Evolutionary conservation across 2,888 invertebrate genomes (phyloP), one percentile per base, ranked within the genome.

Genomic region (Brachyptera putata): DNA sequence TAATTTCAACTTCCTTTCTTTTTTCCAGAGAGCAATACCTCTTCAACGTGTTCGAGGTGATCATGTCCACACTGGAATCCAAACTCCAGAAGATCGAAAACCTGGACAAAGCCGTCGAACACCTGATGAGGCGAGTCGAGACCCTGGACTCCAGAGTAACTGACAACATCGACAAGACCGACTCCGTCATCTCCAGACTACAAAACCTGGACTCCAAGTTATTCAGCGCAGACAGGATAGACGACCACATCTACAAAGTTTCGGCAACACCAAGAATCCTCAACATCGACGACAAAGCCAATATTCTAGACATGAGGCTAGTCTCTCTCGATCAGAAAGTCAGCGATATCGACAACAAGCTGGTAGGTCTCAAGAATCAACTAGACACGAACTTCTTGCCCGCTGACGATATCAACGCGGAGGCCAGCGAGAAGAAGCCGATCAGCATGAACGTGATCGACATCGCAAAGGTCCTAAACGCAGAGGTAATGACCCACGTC

Each of bases 61-160:
- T 94, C 67, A 91, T 92, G 61, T 89, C 91, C 68, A 92, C 91
- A 24, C 76, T 92, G 68, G 92, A 93, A 74, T 89, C 90, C 3
- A 92, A 92, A 77, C 78, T 93, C 13, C 90, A 91, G 72, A 80
- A 91, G 67, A 91, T 93, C 71, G 92, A 92, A 71, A 91, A 91
- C 73, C 76, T 92, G 60, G 92, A 93, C 74, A 88, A 89, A 74
- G 91, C 91, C 0, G 89, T 92, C 1, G 91, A 92, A 71, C 89
- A 91, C 71, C 76, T 93, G 61, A 91, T 91, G 89, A 79, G 90
- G 67, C 80, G 91, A 70, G 89, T 93, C 5, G 92, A 92, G 75
- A 84, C 85, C 1, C 76, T 93, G 48, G 91, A 92, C 73, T 86
- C 85, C 9, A 80, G 90, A 59, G 87, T 92, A 0, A 88, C 86